A percentile compares a stretch with the other conserved stretches of the same genome.
Conservation (phyloP, 2,113 vertebrate genomes). For the Terrapene triunguis region DNA sequence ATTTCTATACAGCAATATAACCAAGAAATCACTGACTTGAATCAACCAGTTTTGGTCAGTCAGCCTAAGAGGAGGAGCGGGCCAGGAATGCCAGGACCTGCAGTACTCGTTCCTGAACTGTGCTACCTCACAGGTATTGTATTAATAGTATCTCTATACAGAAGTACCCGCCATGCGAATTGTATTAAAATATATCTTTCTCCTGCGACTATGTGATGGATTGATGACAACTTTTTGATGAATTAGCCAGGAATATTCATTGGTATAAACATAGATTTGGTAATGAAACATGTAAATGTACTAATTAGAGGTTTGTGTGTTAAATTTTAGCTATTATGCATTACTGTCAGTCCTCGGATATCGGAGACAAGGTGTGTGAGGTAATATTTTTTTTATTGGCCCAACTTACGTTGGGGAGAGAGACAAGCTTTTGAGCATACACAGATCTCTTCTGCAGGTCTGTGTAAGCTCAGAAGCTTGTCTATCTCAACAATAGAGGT, state of each 20-base stretch:
- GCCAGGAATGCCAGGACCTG: conserved; percentile 80
- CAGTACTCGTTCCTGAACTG: conserved; percentile 92
- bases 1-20: conserved; percentile 87
- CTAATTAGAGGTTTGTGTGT: not conserved
- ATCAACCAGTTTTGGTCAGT: conserved; percentile 91
- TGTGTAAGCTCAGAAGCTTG: not conserved
- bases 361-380: not conserved
- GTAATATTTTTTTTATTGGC: not conserved
- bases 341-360: not conserved
- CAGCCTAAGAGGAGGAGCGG: conserved; percentile 81
- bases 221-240: not conserved
- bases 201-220: not conserved
- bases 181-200: not conserved
- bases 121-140: conserved; percentile 92
- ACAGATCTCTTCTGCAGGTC: not conserved
- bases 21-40: conserved; percentile 86
- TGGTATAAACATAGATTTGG: not conserved
- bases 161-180: not conserved
- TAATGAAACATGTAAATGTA: not conserved
- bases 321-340: not conserved
- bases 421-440: not conserved
- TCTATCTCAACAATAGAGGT: not conserved
- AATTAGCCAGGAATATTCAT: not conserved
- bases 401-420: not conserved
- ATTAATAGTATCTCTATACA: not conserved